phyloP scores from a whole-genome alignment of 2,888 invertebrate genomes.

The Phasia obesa region DNA sequence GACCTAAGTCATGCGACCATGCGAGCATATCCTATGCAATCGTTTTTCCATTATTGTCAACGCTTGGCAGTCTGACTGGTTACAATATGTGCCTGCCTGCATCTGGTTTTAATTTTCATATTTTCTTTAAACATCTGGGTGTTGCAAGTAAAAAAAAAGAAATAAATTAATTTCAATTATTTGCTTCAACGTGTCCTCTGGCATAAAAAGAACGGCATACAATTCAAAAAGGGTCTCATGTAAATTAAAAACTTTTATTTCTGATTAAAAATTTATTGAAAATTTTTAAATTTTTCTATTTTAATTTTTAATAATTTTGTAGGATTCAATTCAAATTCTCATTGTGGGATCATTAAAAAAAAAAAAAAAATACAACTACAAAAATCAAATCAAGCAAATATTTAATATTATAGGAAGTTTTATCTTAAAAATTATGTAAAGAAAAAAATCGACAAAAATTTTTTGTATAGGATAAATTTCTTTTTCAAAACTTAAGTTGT shows the following conservation, averaged over 20 bases:
- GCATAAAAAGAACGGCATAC: background rate
- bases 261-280: too few relatives aligned
- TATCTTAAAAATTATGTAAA: too few relatives aligned
- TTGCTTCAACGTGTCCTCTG: slow-evolving; percentile 4
- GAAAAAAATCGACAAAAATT: background rate
- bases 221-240: background rate
- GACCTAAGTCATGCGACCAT: slow-evolving; percentile 3
- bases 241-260: slow-evolving; percentile 13
- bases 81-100: slow-evolving; percentile 42
- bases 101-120: slow-evolving; percentile 63
- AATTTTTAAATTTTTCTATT: too few relatives aligned
- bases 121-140: slow-evolving; percentile 51
- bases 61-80: slow-evolving; percentile 6
- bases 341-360: background rate
- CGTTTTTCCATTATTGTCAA: slow-evolving; percentile 46
- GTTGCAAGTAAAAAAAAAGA: slow-evolving; percentile 21
- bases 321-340: too few relatives aligned
- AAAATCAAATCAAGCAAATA: too few relatives aligned
- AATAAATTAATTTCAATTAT: slow-evolving; percentile 51
- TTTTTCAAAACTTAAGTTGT: background rate
- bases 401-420: too few relatives aligned
- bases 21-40: background rate
- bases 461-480: background rate
- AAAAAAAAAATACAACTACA: background rate
- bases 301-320: too few relatives aligned